These are phyloP conservation scores for Cephalopholis sonnerati DNA, from an alignment of 2,113 vertebrate species.

Conservation along the genomic window DNA sequence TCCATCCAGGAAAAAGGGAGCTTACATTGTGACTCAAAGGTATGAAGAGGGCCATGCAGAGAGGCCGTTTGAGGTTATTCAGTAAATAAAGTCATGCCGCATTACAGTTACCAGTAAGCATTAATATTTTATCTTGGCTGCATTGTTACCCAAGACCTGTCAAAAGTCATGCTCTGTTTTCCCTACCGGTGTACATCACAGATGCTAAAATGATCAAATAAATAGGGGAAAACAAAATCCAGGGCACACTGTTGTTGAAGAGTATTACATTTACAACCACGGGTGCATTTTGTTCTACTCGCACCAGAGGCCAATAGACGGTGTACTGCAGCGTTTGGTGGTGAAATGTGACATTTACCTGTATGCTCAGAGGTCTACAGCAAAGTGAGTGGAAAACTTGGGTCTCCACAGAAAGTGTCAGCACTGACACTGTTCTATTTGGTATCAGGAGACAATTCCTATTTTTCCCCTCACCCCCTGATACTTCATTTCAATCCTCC, in stretches of 20 bases:
- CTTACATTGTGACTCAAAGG: constrained; percentile 16
- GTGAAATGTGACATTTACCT: background rate
- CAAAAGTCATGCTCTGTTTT: background rate
- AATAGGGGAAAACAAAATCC: background rate
- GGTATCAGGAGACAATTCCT: constrained; percentile 26
- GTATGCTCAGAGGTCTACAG: background rate
- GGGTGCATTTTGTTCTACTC: background rate
- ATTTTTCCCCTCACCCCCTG: background rate
- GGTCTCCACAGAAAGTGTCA: background rate
- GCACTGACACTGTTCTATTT: constrained; percentile 19
- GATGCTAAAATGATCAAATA: constrained; percentile 1
- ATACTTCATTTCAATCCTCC: constrained; percentile 22
- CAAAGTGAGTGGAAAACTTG: background rate
- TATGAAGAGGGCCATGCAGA: background rate
- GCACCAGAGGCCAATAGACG: too few relatives aligned
- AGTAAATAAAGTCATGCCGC: constrained; percentile 29
- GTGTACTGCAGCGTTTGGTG: background rate
- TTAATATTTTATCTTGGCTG: constrained; percentile 33
- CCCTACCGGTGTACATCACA: background rate
- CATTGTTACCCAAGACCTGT: background rate
- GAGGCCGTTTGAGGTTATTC: constrained; percentile 25
- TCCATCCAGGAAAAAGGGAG: background rate
- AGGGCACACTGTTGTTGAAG: background rate
- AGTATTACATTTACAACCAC: background rate
- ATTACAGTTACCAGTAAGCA: constrained; percentile 1